Percentiles rank a stretch among this genome's conserved stretches.
Evolutionary conservation across 2,888 invertebrate species (phyloP).

Genomic region (Parelbella ahira): DNA sequence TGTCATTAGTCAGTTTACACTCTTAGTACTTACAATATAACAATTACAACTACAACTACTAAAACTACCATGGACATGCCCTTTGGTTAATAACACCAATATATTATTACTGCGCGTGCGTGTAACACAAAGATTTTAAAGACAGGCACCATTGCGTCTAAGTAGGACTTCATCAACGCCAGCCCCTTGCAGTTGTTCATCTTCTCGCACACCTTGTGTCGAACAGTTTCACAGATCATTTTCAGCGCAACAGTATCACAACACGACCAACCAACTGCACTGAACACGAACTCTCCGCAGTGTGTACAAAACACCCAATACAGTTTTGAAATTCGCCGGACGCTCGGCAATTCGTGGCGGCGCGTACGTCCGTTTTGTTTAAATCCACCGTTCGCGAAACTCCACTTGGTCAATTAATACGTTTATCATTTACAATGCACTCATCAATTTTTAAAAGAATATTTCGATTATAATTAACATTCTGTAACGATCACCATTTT

Average conservation of each 20-base stretch:
- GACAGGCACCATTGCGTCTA: slow-evolving; percentile 69
- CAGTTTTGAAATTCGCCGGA: slow-evolving; percentile 64
- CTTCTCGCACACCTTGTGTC: slow-evolving; percentile 67
- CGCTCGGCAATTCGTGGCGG: slow-evolving; percentile 49
- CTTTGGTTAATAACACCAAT: too few relatives aligned
- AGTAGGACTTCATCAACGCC: slow-evolving; percentile 62
- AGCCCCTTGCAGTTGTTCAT: slow-evolving; percentile 64
- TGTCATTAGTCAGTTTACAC: too few relatives aligned
- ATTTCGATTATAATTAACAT: slow-evolving; percentile 4
- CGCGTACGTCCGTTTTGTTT: slow-evolving; percentile 35
- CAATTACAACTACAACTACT: too few relatives aligned
- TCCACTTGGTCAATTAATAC: slow-evolving; percentile 27
- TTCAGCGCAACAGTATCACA: slow-evolving; percentile 22
- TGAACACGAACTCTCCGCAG: slow-evolving; percentile 39
- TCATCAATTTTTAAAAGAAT: background rate
- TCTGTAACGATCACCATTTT: slow-evolving; percentile 1
- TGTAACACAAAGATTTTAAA: too few relatives aligned
- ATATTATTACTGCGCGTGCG: too few relatives aligned
- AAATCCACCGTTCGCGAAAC: slow-evolving; percentile 30
- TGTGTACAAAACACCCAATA: slow-evolving; percentile 46
- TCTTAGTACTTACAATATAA: too few relatives aligned
- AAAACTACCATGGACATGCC: too few relatives aligned
- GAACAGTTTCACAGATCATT: slow-evolving; percentile 68
- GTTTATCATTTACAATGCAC: slow-evolving; percentile 11
- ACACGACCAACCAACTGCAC: slow-evolving; percentile 40